Base-by-base conservation (phyloP, 2,888 invertebrate genomes). In the Frankliniella intonsa region DNA sequence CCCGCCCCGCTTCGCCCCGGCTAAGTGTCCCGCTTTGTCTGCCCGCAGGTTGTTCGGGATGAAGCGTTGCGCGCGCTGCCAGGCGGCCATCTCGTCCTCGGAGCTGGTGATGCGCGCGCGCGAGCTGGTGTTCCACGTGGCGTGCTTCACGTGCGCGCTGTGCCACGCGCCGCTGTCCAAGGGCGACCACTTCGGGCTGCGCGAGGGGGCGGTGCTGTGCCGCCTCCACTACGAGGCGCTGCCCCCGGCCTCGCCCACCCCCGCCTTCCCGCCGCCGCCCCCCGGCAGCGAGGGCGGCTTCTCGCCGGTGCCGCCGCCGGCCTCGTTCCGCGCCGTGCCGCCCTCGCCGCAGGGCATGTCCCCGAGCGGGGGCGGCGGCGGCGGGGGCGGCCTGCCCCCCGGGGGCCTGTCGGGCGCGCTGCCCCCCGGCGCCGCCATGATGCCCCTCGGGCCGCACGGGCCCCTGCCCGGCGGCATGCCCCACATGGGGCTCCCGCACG, bases 81-180 rank as follows among this genome's bases (percentile, higher is more conserved):
- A 95, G 86, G 93, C 94, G 62, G 94, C 94, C 81, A 97, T 98
- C 85, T 93, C 94, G 55, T 93, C 97, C 65, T 94, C 96, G 81
- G 97, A 98, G 89, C 89, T 98, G 88, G 97, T 98, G 88, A 97
- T 98, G 97, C 91, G 97, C 82, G 97, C 97, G 14, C 91, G 96
- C 81, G 97, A 97, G 86, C 91, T 95, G 86, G 96, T 97, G 85
- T 98, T 96, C 90, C 98, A 98, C 90, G 94, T 97, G 83, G 94
- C 94, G 87, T 98, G 98, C 89, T 98, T 98, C 90, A 95, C 95
- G 80, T 98, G 98, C 88, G 94, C 94, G 80, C 92, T 94, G 81
- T 98, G 98, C 90, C 93, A 93, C 87, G 91, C 94, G 65, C 93
- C 94, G 8, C 91, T 98, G 83, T 95, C 94, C 83, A 96, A 97